phyloP scores from a whole-genome alignment of 2,113 vertebrate genomes.

The Rhynchomys soricoides region DNA sequence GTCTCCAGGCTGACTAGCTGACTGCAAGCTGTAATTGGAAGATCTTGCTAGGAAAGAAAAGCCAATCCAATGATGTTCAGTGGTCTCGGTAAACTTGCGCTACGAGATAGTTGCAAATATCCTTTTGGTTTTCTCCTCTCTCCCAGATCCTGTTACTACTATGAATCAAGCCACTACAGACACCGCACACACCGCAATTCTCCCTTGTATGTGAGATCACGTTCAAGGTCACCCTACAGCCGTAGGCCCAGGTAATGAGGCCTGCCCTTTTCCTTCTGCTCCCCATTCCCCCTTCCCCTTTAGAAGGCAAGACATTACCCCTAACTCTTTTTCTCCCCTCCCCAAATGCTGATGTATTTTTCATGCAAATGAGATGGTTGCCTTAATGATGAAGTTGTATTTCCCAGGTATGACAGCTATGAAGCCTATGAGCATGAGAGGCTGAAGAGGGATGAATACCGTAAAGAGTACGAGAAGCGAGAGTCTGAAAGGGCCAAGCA shows the following conservation, averaged over 20 bases:
- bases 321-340: background rate
- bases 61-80: background rate
- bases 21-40: slow-evolving; percentile 64
- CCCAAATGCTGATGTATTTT: slow-evolving; percentile 63
- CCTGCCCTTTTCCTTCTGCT: background rate
- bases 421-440: slow-evolving; percentile 97
- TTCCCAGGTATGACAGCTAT: slow-evolving; percentile 96
- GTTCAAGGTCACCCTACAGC: slow-evolving; percentile 90
- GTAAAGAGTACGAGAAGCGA: slow-evolving; percentile 94
- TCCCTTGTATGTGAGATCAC: slow-evolving; percentile 88
- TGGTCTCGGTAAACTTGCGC: background rate
- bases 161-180: slow-evolving; percentile 91
- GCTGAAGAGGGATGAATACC: slow-evolving; percentile 96
- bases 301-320: background rate
- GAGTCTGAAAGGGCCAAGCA: slow-evolving; percentile 96
- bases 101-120: slow-evolving; percentile 67
- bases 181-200: slow-evolving; percentile 91
- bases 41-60: slow-evolving; percentile 72
- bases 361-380: slow-evolving; percentile 63
- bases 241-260: slow-evolving; percentile 93
- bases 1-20: slow-evolving; percentile 55
- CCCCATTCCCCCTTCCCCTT: slow-evolving; percentile 15
- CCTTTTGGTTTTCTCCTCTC: slow-evolving; percentile 65
- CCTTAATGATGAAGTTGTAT: slow-evolving; percentile 85
- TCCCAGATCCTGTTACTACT: slow-evolving; percentile 93